A percentile compares a stretch with the other conserved stretches of the same genome.
Conservation (phyloP, 2,797 vertebrate species). For the Denticeps clupeoides region DNA sequence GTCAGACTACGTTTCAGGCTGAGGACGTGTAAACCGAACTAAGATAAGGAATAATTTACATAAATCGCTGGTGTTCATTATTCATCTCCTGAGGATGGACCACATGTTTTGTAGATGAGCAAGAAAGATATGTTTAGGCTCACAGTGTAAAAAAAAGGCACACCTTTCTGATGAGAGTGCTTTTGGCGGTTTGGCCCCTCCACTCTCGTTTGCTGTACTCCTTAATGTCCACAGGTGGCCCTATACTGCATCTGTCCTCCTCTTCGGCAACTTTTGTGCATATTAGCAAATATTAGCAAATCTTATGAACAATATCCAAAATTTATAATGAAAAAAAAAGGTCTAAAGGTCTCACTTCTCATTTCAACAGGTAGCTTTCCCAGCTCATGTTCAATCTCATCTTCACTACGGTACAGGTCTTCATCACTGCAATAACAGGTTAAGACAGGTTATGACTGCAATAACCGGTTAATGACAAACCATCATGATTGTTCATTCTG, state of each 20-base stretch:
- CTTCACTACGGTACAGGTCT: conserved; percentile 79
- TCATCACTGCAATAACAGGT: conserved; percentile 62
- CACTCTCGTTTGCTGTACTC: conserved; percentile 86
- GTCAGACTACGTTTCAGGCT: no score
- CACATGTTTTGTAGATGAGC: no score
- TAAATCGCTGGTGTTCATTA: no score
- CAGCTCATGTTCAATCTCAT: conserved; percentile 66
- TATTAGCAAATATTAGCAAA: no score
- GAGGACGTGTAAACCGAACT: no score
- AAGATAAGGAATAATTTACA: no score
- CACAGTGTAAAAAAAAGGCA: no score
- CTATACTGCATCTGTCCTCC: conserved; percentile 64
- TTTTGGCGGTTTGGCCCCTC: conserved; percentile 83
- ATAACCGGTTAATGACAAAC: background rate
- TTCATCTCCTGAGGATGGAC: no score
- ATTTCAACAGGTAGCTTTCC: conserved; percentile 26
- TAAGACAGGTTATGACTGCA: background rate
- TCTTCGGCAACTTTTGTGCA: conserved; percentile 41
- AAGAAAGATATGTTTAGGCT: no score
- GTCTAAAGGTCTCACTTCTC: conserved; percentile 34
- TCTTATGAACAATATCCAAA: no score
- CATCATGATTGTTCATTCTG: background rate
- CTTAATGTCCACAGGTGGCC: conserved; percentile 75
- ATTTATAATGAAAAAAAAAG: background rate
- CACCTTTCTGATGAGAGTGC: conserved; percentile 84